A percentile compares a stretch with the other conserved stretches of the same genome.
Evolutionary conservation across 2,797 vertebrate genomes (phyloP).

Genomic region (Pempheris klunzingeri): DNA sequence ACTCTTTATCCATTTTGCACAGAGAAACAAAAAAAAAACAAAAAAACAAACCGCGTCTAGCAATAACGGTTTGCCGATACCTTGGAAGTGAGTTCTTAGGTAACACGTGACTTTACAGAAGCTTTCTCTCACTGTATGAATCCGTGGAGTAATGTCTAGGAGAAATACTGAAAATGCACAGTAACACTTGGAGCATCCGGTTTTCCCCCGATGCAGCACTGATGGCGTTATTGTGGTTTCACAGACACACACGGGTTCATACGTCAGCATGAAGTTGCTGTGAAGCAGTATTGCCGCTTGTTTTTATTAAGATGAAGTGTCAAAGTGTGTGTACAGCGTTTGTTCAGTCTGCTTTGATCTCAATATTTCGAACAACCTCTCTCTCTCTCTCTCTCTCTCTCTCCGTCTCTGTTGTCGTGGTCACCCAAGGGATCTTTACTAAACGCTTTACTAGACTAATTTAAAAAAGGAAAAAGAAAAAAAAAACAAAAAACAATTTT

Average conservation of each 20-base stretch:
- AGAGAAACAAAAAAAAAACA: slow-evolving; percentile 58
- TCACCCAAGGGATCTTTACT: slow-evolving; percentile 59
- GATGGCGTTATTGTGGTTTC: slow-evolving; percentile 14
- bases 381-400: too few species aligned
- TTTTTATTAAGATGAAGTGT: slow-evolving; percentile 70
- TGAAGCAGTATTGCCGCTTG: background rate
- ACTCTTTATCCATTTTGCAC: slow-evolving; percentile 77
- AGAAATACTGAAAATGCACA: slow-evolving; percentile 2
- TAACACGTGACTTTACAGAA: slow-evolving; percentile 8
- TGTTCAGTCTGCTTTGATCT: slow-evolving; percentile 60
- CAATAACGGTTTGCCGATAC: slow-evolving; percentile 75
- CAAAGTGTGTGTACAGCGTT: slow-evolving; percentile 70
- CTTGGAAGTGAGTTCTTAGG: slow-evolving; percentile 45
- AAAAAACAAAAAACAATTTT: slow-evolving; percentile 28
- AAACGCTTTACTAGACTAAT: slow-evolving; percentile 70
- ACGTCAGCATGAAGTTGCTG: background rate
- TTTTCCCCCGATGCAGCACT: slow-evolving; percentile 16
- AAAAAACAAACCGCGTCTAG: slow-evolving; percentile 59
- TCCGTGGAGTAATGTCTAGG: background rate
- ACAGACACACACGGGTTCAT: background rate
- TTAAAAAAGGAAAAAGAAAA: slow-evolving; percentile 42
- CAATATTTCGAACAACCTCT: slow-evolving; percentile 56
- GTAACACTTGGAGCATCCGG: background rate
- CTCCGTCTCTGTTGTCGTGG: slow-evolving; percentile 57
- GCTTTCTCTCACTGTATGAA: slow-evolving; percentile 21